Conservation (phyloP, 2,888 invertebrate species). For the Hemicrepidius hirtus region DNA sequence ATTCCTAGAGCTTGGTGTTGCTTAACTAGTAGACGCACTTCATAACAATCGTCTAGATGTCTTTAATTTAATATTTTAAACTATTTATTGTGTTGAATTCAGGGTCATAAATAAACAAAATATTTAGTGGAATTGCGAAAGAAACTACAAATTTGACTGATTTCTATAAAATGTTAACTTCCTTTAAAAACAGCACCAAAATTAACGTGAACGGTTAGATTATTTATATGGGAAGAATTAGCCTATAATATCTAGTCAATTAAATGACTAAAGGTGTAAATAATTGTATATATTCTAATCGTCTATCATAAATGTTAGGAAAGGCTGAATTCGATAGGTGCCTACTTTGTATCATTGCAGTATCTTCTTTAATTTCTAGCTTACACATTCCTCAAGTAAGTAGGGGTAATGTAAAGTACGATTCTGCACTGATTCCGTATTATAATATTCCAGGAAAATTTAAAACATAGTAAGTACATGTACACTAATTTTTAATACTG, state of each 20-base stretch:
- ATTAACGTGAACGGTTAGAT: neutral
- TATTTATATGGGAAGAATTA: conserved; percentile 1
- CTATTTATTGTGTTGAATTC: neutral
- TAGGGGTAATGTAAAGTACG: too few relatives aligned
- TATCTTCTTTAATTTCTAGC: neutral
- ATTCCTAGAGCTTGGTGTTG: conserved; percentile 75
- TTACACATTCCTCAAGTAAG: neutral
- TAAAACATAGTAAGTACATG: too few relatives aligned
- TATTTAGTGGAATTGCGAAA: neutral
- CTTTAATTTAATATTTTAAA: conserved; percentile 7
- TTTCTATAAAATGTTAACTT: neutral
- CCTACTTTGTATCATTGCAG: conserved; percentile 38
- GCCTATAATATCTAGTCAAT: conserved; percentile 50
- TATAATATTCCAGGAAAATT: too few relatives aligned
- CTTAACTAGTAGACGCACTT: conserved; percentile 70
- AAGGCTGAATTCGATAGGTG: conserved; percentile 52
- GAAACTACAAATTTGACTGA: neutral
- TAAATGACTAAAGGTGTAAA: conserved; percentile 33
- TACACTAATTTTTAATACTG: too few relatives aligned
- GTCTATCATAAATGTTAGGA: neutral
- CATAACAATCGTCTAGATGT: conserved; percentile 60
- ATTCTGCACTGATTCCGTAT: too few relatives aligned
- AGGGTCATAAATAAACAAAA: neutral
- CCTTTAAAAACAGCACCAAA: neutral
- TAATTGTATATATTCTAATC: conserved; percentile 33